phyloP scores from a whole-genome alignment of 2,113 vertebrate genomes.

The Oryzias celebensis region DNA sequence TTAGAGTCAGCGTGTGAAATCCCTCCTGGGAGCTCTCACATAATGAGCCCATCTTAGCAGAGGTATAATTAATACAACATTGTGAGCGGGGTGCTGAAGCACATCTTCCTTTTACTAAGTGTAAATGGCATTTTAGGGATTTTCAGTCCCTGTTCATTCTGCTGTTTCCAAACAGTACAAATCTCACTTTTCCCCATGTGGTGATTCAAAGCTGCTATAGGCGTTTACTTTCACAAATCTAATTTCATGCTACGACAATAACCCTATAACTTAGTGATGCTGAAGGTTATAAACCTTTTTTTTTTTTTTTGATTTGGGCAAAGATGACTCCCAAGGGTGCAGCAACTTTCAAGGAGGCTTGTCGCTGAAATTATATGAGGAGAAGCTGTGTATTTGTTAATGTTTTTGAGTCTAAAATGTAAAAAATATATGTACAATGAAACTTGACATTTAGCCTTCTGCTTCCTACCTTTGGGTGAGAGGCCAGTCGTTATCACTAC shows the following conservation, averaged over 20 bases:
- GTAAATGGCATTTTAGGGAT: constrained; percentile 5
- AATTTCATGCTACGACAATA: constrained; percentile 43
- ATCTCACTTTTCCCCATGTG: neutral
- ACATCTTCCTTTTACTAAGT: constrained; percentile 18
- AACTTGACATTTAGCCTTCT: neutral
- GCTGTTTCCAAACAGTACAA: constrained; percentile 9
- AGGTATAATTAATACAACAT: constrained; percentile 4
- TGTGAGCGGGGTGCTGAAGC: constrained; percentile 7
- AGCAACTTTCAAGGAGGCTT: constrained; percentile 30
- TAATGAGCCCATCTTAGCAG: constrained; percentile 11
- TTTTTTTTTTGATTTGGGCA: constrained; percentile 12
- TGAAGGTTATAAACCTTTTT: constrained; percentile 5
- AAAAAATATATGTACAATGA: neutral
- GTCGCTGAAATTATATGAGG: constrained; percentile 1
- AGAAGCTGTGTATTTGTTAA: neutral
- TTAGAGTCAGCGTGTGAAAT: neutral
- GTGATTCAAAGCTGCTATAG: constrained; percentile 38
- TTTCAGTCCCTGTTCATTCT: constrained; percentile 10
- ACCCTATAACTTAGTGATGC: constrained; percentile 15
- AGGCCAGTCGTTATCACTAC: constrained; percentile 22
- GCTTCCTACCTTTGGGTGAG: neutral
- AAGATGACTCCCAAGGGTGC: constrained; percentile 16
- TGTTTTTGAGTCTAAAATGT: constrained; percentile 8
- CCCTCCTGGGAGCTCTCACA: constrained; percentile 5
- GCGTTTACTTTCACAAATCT: constrained; percentile 33